A percentile compares a stretch with the other conserved stretches of the same genome.
phyloP scores from a whole-genome alignment of 2,888 invertebrate species.

The Harmothoe impar region DNA sequence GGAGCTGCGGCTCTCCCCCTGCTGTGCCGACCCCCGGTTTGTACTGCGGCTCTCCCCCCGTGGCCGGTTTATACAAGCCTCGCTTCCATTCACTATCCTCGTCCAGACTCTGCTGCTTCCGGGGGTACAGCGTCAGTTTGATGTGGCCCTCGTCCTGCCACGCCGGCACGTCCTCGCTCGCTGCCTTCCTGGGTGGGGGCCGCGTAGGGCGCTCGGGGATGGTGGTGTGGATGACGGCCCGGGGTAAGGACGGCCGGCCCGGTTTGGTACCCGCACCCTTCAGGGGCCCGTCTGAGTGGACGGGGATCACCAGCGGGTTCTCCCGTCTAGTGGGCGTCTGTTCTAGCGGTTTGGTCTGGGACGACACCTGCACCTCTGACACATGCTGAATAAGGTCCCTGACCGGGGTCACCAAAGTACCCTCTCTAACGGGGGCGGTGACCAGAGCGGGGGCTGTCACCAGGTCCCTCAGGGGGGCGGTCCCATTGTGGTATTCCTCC shows the following conservation, averaged over 20 bases:
- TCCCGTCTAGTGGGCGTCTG: not conserved
- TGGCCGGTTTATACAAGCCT: constrained; percentile 5
- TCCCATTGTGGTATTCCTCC: constrained; percentile 2
- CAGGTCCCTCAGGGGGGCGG: not conserved
- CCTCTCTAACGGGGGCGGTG: too few relatives aligned
- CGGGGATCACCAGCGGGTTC: not conserved
- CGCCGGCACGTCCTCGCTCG: not conserved
- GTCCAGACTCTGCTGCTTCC: not conserved
- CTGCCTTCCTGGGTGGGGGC: not conserved
- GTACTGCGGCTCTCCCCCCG: not conserved
- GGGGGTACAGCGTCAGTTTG: not conserved
- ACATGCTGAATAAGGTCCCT: constrained; percentile 1
- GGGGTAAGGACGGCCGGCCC: not conserved
- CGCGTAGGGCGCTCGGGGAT: not conserved
- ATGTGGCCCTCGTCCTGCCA: not conserved
- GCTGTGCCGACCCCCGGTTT: not conserved
- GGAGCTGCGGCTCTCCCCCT: not conserved
- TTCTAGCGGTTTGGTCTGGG: not conserved
- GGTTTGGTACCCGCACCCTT: not conserved
- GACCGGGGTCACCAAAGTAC: not conserved
- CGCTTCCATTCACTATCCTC: not conserved
- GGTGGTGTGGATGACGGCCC: not conserved
- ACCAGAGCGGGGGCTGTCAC: too few relatives aligned
- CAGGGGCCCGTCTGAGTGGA: not conserved
- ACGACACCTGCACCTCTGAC: not conserved